Conservation (phyloP, 2,888 invertebrate genomes). For the Drosophila infuscata region DNA sequence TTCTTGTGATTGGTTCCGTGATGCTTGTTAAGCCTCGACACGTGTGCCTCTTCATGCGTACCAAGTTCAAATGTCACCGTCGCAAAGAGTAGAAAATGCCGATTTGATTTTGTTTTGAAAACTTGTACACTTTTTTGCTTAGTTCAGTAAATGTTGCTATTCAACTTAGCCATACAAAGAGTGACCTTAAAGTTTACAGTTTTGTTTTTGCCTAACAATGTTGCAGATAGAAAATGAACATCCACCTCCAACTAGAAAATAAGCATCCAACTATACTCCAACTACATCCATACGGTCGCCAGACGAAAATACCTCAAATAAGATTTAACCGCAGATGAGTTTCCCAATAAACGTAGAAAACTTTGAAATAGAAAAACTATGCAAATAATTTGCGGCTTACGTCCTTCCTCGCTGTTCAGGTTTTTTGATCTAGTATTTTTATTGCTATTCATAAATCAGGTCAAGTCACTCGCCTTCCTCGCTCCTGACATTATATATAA, state of each 20-base stretch:
- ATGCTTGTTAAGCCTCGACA: constrained; percentile 41
- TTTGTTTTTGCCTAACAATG: background rate
- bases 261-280: background rate
- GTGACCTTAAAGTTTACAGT: constrained; percentile 1
- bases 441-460: background rate
- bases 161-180: constrained; percentile 5
- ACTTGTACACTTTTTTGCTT: background rate
- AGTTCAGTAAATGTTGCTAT: constrained; percentile 14
- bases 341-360: background rate
- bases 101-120: constrained; percentile 29
- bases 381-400: background rate
- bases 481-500: constrained; percentile 14
- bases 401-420: background rate
- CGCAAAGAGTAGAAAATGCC: constrained; percentile 21
- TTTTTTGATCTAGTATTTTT: background rate
- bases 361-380: background rate
- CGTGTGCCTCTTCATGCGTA: constrained; percentile 52
- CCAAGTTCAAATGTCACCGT: constrained; percentile 53
- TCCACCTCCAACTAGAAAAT: background rate
- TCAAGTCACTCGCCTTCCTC: background rate
- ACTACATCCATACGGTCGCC: background rate
- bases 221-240: background rate
- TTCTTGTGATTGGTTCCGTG: constrained; percentile 14
- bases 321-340: background rate
- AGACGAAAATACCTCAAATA: background rate